Percentiles rank a stretch among this genome's conserved stretches.
phyloP scores from a whole-genome alignment of 2,113 vertebrate genomes.

The Etheostoma cragini region DNA sequence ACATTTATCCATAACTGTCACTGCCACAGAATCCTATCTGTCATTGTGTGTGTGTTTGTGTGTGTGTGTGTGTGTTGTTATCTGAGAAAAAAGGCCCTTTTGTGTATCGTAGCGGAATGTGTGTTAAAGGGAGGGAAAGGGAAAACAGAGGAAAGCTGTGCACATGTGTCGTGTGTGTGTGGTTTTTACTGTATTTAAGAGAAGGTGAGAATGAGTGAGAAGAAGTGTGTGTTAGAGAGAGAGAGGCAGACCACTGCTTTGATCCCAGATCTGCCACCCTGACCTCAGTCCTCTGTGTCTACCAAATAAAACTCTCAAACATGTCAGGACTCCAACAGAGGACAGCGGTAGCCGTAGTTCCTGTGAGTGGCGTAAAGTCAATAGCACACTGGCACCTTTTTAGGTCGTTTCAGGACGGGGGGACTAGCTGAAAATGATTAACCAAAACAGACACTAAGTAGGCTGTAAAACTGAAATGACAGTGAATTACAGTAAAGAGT shows the following conservation, averaged over 20 bases:
- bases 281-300: conserved; percentile 13
- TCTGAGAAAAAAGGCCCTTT: neutral
- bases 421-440: neutral
- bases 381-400: neutral
- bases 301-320: conserved; percentile 5
- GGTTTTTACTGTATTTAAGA: neutral
- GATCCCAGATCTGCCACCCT: conserved; percentile 29
- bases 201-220: neutral
- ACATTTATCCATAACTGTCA: neutral
- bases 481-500: neutral
- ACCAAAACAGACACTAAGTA: neutral
- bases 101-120: conserved; percentile 4
- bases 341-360: neutral
- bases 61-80: neutral
- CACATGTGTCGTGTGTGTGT: neutral
- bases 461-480: neutral
- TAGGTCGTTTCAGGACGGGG: neutral
- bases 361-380: neutral
- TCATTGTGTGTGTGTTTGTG: neutral
- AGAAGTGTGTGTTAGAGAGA: neutral
- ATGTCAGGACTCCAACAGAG: neutral
- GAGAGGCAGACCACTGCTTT: conserved; percentile 1
- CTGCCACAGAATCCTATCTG: neutral
- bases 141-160: conserved; percentile 11
- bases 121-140: neutral